A percentile compares a stretch with the other conserved stretches of the same genome.
Evolutionary conservation across 2,888 invertebrate genomes (phyloP).

Genomic region (Carpatolechia fugitivella): DNA sequence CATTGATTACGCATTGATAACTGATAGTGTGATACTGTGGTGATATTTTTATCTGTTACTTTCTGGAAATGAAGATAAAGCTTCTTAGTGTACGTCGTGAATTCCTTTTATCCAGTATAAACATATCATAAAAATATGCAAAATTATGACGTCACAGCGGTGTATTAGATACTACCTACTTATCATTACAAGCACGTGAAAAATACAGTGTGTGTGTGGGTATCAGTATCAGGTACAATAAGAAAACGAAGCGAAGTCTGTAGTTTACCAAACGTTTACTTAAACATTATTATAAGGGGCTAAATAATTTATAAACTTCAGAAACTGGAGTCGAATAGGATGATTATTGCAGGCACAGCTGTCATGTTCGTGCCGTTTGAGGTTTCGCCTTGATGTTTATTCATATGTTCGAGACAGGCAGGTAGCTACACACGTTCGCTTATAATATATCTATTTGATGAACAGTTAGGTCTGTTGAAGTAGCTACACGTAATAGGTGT

Average conservation of each 20-base stretch:
- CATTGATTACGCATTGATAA: conserved; percentile 43
- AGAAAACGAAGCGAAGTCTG: not conserved
- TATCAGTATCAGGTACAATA: not conserved
- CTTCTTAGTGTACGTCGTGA: conserved; percentile 38
- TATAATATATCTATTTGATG: conserved; percentile 29
- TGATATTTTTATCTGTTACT: conserved; percentile 50
- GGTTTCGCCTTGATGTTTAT: conserved; percentile 73
- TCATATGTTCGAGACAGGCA: conserved; percentile 61
- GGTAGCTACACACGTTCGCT: conserved; percentile 36
- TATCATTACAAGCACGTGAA: not conserved
- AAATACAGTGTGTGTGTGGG: too few relatives aligned
- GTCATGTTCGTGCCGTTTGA: conserved; percentile 39
- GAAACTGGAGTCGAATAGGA: conserved; percentile 30
- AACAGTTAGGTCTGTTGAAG: conserved; percentile 29
- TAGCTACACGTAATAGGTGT: conserved; percentile 9
- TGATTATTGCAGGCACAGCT: conserved; percentile 38
- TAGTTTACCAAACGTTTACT: not conserved
- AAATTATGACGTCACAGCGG: not conserved
- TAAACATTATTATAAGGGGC: conserved; percentile 22
- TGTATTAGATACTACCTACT: too few relatives aligned
- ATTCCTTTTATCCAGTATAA: conserved; percentile 21
- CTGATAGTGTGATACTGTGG: conserved; percentile 49
- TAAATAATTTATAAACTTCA: conserved; percentile 24
- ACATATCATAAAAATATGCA: not conserved
- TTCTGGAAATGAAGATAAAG: conserved; percentile 48